Base-by-base conservation (phyloP, 2,888 invertebrate genomes). In the Drosophila tanythrix region DNA sequence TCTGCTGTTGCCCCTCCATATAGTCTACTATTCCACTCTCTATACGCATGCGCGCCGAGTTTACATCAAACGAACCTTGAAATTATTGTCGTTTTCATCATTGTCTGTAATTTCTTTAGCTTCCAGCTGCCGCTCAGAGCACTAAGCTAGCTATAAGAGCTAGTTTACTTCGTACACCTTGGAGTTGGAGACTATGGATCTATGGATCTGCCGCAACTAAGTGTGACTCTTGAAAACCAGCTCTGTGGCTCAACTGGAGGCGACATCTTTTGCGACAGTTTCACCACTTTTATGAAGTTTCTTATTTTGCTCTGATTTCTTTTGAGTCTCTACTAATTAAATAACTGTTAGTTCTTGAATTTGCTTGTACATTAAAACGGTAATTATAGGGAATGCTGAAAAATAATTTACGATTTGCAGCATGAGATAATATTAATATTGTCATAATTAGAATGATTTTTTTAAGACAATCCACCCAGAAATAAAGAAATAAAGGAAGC, bases 41-140 rank as follows among this genome's bases (percentile, higher is more conserved):
- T 76, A 65, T 75, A 85, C 88, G 89, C 88, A 88, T 89, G 80
- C 85, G 80, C 86, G 76, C 52, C 56, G 76, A 81, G 83, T 81
- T 89, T 92, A 83, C 86, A 91, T 91, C 84, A 89, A 92, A 92
- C 91, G 91, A 91, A 91, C 91, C 91, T 91, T 91, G 91, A 92
- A 91, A 91, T 91, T 82, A 92, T 89, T 92, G 92, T 92, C 92
- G 90, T 89, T 92, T 92, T 92, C 92, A 90, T 92, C 89, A 90
- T 88, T 79, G 82, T 79, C 67, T 68, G 73, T 77, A 84, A 73
- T 83, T 79, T 84, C 73, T 75, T 79, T 69, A 57, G 62, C 70
- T 81, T 65, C 60, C 82, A 79, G 79, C 80, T 82, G 79, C 59
- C 50, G 53, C 53, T 59, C 61, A 29, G 48, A 43, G 63, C 53